A percentile compares a stretch with the other conserved stretches of the same genome.
Evolutionary conservation across 2,888 invertebrate species (phyloP).

Genomic region (Sericinus montela): DNA sequence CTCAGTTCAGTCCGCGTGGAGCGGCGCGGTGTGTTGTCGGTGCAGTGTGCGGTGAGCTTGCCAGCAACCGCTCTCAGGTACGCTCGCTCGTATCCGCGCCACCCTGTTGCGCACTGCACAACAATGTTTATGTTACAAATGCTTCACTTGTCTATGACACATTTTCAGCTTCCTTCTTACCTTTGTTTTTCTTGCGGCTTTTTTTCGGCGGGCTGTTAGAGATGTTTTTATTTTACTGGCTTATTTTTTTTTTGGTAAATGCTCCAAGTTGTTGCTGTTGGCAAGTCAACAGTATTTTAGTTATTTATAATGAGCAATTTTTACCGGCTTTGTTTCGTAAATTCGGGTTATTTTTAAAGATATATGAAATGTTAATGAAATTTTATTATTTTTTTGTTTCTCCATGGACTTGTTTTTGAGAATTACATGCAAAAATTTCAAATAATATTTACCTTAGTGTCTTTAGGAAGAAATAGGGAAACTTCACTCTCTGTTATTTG

Average conservation of each 20-base stretch:
- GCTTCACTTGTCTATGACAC: constrained; percentile 32
- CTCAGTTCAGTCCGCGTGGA: constrained; percentile 63
- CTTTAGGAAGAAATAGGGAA: no score
- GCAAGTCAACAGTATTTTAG: not conserved
- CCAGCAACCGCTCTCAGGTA: constrained; percentile 63
- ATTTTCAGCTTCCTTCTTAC: constrained; percentile 30
- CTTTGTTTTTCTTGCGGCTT: constrained; percentile 16
- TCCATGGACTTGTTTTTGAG: no score
- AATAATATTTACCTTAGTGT: no score
- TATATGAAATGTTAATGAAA: no score
- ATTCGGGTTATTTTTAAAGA: no score
- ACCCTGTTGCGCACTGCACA: constrained; percentile 73
- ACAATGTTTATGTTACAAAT: constrained; percentile 56
- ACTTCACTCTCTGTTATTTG: no score
- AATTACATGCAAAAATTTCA: no score
- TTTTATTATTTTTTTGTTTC: no score
- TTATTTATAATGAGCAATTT: no score
- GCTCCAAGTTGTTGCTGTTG: constrained; percentile 1
- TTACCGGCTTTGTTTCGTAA: no score
- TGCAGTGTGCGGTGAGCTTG: constrained; percentile 34
- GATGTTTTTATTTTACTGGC: constrained; percentile 13
- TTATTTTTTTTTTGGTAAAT: constrained; percentile 10
- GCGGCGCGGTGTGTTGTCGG: constrained; percentile 61
- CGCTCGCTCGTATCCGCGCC: constrained; percentile 40
- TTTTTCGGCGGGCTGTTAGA: constrained; percentile 12